A percentile compares a stretch with the other conserved stretches of the same genome.
Evolutionary conservation across 2,797 vertebrate genomes (phyloP).

Genomic region (Lepilemur ruficaudatus): DNA sequence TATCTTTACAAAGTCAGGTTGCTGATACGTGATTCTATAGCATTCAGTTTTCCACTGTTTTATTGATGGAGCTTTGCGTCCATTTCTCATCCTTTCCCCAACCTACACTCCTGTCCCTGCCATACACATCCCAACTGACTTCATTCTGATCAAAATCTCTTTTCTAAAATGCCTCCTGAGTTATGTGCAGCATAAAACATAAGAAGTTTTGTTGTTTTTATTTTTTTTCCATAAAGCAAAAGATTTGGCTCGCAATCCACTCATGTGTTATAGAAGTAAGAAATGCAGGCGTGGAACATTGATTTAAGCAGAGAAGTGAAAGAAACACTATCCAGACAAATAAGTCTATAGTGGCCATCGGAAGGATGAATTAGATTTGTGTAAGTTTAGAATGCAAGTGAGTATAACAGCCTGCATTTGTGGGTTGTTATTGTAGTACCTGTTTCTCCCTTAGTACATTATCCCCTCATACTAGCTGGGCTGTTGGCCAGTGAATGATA

Average conservation of each 20-base stretch:
- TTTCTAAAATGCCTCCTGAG: not conserved
- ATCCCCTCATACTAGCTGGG: not conserved
- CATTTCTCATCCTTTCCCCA: not conserved
- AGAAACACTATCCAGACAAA: not conserved
- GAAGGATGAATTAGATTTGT: slow-evolving; percentile 12
- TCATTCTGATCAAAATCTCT: not conserved
- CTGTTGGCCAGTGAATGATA: slow-evolving; percentile 27
- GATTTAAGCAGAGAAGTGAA: slow-evolving; percentile 34
- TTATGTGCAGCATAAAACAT: not conserved
- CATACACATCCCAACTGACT: not conserved
- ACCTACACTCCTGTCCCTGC: not conserved
- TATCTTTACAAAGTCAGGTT: slow-evolving; percentile 63
- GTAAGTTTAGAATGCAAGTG: slow-evolving; percentile 22
- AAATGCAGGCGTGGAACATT: not conserved
- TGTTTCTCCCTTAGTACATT: slow-evolving; percentile 33
- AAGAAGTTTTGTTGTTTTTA: not conserved
- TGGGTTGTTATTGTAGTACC: not conserved
- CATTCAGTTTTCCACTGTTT: slow-evolving; percentile 39
- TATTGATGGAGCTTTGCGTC: slow-evolving; percentile 41
- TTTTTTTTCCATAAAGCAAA: slow-evolving; percentile 16
- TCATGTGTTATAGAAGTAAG: slow-evolving; percentile 17
- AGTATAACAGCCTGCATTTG: slow-evolving; percentile 30
- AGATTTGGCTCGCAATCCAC: slow-evolving; percentile 2
- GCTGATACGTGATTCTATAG: not conserved
- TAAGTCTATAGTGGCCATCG: not conserved